Conservation (phyloP, 2,113 vertebrate species). For the Pachypanchax playfairii region DNA sequence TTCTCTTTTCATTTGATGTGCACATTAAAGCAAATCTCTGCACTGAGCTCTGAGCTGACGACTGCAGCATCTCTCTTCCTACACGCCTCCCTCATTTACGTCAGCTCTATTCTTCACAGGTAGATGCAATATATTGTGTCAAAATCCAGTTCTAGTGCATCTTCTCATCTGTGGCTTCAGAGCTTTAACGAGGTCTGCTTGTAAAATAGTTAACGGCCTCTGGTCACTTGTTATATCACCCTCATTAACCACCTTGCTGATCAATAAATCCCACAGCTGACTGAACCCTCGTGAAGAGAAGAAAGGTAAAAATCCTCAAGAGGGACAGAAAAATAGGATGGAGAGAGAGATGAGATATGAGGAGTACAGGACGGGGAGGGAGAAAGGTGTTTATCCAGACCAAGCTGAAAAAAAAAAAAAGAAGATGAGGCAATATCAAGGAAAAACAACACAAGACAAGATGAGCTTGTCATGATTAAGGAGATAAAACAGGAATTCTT, state of each 20-base stretch:
- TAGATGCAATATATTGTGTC: slow-evolving; percentile 16
- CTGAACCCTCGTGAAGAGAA: slow-evolving; percentile 19
- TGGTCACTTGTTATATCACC: slow-evolving; percentile 54
- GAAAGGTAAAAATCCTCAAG: slow-evolving; percentile 29
- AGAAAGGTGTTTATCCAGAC: slow-evolving; percentile 33
- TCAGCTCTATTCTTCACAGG: slow-evolving; percentile 33
- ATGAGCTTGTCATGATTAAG: slow-evolving; percentile 52
- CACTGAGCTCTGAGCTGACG: slow-evolving; percentile 45
- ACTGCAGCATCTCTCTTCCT: slow-evolving; percentile 49
- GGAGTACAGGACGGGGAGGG: slow-evolving; percentile 5
- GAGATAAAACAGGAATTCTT: slow-evolving; percentile 58
- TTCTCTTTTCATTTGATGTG: slow-evolving; percentile 67
- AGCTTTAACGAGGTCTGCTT: slow-evolving; percentile 52
- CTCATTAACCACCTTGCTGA: slow-evolving; percentile 66
- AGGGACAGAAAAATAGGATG: slow-evolving; percentile 3
- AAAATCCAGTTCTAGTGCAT: slow-evolving; percentile 19
- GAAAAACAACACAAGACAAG: slow-evolving; percentile 45
- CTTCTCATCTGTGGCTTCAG: slow-evolving; percentile 5
- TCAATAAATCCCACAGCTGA: slow-evolving; percentile 56
- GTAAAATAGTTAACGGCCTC: slow-evolving; percentile 61
- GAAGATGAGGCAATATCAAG: slow-evolving; percentile 27
- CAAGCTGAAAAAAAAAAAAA: background rate
- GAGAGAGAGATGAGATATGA: background rate
- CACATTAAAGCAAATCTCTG: slow-evolving; percentile 67
- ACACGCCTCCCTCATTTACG: slow-evolving; percentile 11